Percentiles rank a stretch among this genome's conserved stretches.
Conservation (phyloP, 2,113 vertebrate species). For the Gadus chalcogrammus region DNA sequence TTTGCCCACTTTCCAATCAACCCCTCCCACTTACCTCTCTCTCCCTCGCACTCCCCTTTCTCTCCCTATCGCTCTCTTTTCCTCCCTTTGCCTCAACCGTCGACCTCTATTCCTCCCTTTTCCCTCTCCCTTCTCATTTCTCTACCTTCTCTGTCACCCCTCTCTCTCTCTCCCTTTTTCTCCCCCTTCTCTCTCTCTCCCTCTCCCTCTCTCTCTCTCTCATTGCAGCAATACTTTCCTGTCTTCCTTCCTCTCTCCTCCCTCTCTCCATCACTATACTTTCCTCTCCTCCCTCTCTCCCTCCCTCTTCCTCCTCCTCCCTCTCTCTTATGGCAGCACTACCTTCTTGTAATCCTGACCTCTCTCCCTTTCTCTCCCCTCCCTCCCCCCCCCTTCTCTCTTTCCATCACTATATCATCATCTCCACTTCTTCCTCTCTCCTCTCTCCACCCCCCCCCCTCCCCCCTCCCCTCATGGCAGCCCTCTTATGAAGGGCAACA, state of each 20-base stretch:
- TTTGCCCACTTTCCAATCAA: no score
- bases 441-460: slow-evolving; percentile 10
- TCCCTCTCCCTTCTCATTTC: no score
- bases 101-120: no score
- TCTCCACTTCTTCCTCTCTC: not conserved
- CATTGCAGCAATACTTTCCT: slow-evolving; percentile 22
- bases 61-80: slow-evolving; percentile 35
- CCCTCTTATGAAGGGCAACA: slow-evolving; percentile 60
- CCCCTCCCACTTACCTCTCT: no score
- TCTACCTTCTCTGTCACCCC: slow-evolving; percentile 33
- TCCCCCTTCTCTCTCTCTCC: slow-evolving; percentile 4
- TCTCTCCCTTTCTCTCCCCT: not conserved
- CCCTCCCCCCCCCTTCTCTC: not conserved
- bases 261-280: not conserved
- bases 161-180: slow-evolving; percentile 35
- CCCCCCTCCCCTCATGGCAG: slow-evolving; percentile 35
- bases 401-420: not conserved
- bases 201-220: slow-evolving; percentile 25
- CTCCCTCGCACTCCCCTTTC: slow-evolving; percentile 39
- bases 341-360: slow-evolving; percentile 24
- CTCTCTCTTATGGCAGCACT: slow-evolving; percentile 20
- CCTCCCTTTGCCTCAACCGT: slow-evolving; percentile 6
- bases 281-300: not conserved
- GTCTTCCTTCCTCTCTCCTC: slow-evolving; percentile 8
- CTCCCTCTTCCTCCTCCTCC: slow-evolving; percentile 9